Base-by-base conservation (phyloP, 2,797 vertebrate genomes). In the Lepus townsendii region DNA sequence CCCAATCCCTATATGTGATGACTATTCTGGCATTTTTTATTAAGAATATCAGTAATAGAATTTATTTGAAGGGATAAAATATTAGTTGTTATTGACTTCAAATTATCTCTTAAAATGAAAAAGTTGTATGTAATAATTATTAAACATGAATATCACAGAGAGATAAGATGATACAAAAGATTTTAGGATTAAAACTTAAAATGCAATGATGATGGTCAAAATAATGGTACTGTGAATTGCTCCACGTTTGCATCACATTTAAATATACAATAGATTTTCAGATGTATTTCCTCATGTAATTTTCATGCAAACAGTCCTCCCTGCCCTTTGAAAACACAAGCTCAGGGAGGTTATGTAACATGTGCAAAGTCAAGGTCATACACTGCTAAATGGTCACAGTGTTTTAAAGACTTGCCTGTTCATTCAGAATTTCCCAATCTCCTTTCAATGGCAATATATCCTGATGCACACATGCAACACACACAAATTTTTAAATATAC, bases 41-140 rank as follows among this genome's bases (percentile, higher is more conserved):
- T 60, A 27, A 79, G 35, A 50, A 3, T 35, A 5, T 52, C 47
- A 32, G 62, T 62, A 68, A 52, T 27, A 50, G 0, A 90, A 85
- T 62, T 42, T 52, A 80, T 85, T 80, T 42, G 6, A 32, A 80
- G 54, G 50, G 50, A 85, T 35, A 72, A 14, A 66, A 52, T 2
- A 9, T 16, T 26, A 86, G 5, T 42, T 52, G 1, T 60, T n/a
- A 47, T 27, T 63, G 27, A 71, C 17, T 85, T 6, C 42, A 89
- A 83, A 26, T 73, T 76, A 12, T 76, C 38, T 72, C 73, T 72
- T 68, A 19, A 91, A 69, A 91, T 73, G 26, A 6, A 27, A 93
- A 76, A 82, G 10, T 10, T 10, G 13, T 19, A 73, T 75, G 63
- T 73, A 76, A 17, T 32, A 75, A 50, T 63, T 77, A 38, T 66